Percentiles rank a stretch among this genome's conserved stretches.
These are phyloP conservation scores for Falco punctatus DNA, from an alignment of 2,113 vertebrate genomes.

Conservation along the genomic window DNA sequence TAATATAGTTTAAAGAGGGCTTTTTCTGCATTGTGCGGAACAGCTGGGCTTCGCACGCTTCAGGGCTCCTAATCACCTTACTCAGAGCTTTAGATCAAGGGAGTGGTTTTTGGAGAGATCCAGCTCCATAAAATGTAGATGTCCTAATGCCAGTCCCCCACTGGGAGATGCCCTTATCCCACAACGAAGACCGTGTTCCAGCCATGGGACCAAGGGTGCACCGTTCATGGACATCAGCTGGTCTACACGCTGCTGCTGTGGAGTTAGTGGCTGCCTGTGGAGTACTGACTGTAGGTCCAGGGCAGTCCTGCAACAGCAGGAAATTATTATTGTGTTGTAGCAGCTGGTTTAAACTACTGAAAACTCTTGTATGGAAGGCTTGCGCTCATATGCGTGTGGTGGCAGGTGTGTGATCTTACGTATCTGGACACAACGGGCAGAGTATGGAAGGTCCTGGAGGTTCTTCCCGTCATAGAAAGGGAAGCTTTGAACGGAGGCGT, in stretches of 20 bases:
- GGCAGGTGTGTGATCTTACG: accelerated
- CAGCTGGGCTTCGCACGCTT: background rate
- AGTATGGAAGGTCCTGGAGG: background rate
- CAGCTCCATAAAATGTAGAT: background rate
- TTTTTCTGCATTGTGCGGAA: background rate
- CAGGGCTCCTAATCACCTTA: background rate
- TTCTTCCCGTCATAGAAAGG: background rate
- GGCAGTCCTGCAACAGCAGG: background rate
- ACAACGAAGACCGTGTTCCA: accelerated
- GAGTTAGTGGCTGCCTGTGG: background rate
- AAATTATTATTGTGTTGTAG: background rate
- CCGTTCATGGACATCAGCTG: background rate
- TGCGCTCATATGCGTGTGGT: background rate
- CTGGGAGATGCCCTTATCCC: background rate
- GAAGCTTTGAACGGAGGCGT: background rate
- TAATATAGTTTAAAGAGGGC: background rate
- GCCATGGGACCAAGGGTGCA: background rate
- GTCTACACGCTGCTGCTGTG: accelerated
- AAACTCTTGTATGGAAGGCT: background rate
- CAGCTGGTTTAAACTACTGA: background rate
- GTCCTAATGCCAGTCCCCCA: background rate
- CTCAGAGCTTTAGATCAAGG: background rate
- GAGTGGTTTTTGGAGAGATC: background rate
- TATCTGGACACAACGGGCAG: background rate
- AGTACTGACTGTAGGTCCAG: background rate